These are phyloP conservation scores for Gila orcuttii DNA, from an alignment of 2,113 vertebrate species.

Conservation along the genomic window DNA sequence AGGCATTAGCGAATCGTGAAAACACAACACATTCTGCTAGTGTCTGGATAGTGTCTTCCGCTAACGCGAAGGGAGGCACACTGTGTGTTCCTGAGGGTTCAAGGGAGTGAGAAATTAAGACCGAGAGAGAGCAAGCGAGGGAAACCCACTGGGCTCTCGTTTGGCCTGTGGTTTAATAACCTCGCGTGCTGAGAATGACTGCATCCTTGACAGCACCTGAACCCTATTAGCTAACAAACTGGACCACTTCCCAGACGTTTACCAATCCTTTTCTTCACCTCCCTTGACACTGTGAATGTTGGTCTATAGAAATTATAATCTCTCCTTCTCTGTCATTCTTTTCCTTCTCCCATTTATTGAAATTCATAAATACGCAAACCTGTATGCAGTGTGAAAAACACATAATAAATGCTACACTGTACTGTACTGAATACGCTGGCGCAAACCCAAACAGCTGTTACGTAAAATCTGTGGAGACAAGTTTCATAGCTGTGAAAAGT, in stretches of 20 bases:
- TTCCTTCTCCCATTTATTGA: constrained; percentile 9
- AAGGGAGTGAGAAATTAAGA: constrained; percentile 24
- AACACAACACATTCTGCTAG: background rate
- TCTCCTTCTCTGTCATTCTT: background rate
- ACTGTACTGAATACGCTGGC: too few species aligned
- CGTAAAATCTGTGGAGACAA: too few species aligned
- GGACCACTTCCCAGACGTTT: constrained; percentile 54
- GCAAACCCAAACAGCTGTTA: too few species aligned
- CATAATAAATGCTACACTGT: background rate
- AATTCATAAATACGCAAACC: constrained; percentile 37
- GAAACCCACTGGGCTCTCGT: constrained; percentile 28
- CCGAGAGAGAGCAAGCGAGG: background rate
- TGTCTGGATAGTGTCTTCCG: constrained; percentile 4
- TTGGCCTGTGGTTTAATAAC: constrained; percentile 53
- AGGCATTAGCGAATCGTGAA: background rate
- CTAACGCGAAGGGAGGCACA: background rate
- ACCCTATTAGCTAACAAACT: constrained; percentile 59
- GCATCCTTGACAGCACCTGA: constrained; percentile 57
- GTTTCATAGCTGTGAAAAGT: background rate
- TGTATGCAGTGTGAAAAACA: background rate
- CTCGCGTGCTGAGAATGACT: constrained; percentile 58
- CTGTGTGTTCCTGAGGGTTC: constrained; percentile 24
- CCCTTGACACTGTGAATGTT: constrained; percentile 40
- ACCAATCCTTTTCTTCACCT: constrained; percentile 3
- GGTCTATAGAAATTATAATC: constrained; percentile 26